These are phyloP conservation scores for Craterocephalus amniculus DNA, from an alignment of 2,797 vertebrate genomes.

Conservation along the genomic window DNA sequence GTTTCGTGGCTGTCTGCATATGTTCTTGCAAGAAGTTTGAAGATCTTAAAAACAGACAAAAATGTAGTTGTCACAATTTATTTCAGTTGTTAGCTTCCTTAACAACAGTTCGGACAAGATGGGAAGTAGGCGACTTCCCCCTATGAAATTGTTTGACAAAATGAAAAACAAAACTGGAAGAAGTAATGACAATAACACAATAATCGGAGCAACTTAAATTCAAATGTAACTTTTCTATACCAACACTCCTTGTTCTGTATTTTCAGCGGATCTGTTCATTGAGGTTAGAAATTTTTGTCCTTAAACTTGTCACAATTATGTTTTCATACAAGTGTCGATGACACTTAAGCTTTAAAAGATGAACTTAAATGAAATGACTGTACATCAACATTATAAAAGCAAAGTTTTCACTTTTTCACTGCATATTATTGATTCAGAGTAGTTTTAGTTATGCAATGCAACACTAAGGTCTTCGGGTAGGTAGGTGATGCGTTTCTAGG, in stretches of 20 bases:
- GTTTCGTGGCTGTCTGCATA: conserved; percentile 88
- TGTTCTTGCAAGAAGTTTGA: conserved; percentile 88
- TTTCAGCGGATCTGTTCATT: no score
- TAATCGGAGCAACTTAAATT: no score
- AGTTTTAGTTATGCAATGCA: no score
- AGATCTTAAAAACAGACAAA: conserved; percentile 80
- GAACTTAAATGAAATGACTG: not conserved
- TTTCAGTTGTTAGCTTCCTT: not conserved
- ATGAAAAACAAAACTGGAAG: not conserved
- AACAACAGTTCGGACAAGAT: no score
- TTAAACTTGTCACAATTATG: no score
- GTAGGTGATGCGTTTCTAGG: not conserved
- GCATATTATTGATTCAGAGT: no score
- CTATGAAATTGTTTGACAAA: not conserved
- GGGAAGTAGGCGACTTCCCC: no score
- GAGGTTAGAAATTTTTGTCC: no score
- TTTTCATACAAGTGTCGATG: no score
- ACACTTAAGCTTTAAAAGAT: not conserved
- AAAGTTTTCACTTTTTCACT: not conserved
- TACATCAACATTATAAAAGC: not conserved
- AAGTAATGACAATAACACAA: no score
- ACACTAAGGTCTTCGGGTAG: not conserved
- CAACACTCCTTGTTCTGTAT: no score
- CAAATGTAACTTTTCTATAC: no score
- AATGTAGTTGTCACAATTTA: not conserved